Percentiles rank a stretch among this genome's conserved stretches.
phyloP scores from a whole-genome alignment of 2,113 vertebrate species.

The Istiophorus platypterus region DNA sequence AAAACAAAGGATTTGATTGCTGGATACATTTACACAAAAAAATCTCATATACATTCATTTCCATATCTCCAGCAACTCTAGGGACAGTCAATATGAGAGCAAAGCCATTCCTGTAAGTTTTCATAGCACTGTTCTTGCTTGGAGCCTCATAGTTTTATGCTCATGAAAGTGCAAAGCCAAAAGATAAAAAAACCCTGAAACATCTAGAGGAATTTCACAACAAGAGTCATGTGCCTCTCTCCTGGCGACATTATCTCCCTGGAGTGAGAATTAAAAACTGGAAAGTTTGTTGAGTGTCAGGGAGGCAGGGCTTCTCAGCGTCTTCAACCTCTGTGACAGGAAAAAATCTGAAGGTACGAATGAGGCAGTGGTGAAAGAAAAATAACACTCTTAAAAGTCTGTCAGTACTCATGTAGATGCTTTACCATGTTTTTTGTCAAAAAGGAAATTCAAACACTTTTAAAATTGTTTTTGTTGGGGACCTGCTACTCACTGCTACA shows the following conservation, averaged over 20 bases:
- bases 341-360: slow-evolving; percentile 21
- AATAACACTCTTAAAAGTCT: background rate
- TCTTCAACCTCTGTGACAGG: slow-evolving; percentile 25
- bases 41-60: slow-evolving; percentile 39
- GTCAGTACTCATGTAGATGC: background rate
- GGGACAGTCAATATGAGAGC: slow-evolving; percentile 43
- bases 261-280: slow-evolving; percentile 58
- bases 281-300: slow-evolving; percentile 54
- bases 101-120: slow-evolving; percentile 29
- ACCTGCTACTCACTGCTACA: background rate
- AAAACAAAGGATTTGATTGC: background rate
- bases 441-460: slow-evolving; percentile 5
- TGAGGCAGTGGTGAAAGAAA: slow-evolving; percentile 1
- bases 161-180: slow-evolving; percentile 29
- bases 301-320: slow-evolving; percentile 53
- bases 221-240: slow-evolving; percentile 31
- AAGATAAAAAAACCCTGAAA: slow-evolving; percentile 41
- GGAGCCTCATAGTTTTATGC: slow-evolving; percentile 40
- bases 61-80: slow-evolving; percentile 29
- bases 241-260: slow-evolving; percentile 30
- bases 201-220: slow-evolving; percentile 41
- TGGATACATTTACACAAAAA: slow-evolving; percentile 10
- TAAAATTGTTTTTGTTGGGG: slow-evolving; percentile 15
- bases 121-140: slow-evolving; percentile 37
- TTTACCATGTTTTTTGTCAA: background rate